phyloP scores from a whole-genome alignment of 1,140 invertebrate species.

The Drosophila jambulina region DNA sequence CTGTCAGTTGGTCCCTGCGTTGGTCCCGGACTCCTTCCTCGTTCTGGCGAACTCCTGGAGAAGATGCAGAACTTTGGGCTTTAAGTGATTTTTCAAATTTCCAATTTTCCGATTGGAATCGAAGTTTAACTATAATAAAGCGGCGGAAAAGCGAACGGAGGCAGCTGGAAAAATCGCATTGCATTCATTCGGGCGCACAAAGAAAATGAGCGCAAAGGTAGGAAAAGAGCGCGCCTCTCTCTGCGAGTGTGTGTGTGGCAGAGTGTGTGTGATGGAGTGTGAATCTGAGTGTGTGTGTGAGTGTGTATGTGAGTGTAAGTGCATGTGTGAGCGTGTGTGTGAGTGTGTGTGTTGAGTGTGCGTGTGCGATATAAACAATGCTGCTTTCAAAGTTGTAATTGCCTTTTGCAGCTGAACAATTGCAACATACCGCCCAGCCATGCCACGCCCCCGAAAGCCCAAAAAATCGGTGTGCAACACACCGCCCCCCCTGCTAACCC shows the following conservation, averaged over 20 bases:
- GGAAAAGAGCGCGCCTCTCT: constrained; percentile 56
- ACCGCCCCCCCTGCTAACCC: neutral
- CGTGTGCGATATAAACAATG: constrained; percentile 15
- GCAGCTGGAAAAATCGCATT: constrained; percentile 50
- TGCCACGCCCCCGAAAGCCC: neutral
- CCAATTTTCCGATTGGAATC: neutral
- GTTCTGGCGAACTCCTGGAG: neutral
- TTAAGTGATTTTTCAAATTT: constrained; percentile 1
- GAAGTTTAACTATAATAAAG: constrained; percentile 12
- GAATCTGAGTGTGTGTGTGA: constrained; percentile 15
- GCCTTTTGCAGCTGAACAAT: constrained; percentile 21
- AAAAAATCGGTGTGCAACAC: neutral
- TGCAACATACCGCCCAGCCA: constrained; percentile 4
- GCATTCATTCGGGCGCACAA: constrained; percentile 77
- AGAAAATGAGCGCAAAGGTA: constrained; percentile 83
- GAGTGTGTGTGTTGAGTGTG: neutral
- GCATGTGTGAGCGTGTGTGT: neutral
- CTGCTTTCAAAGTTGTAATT: constrained; percentile 13
- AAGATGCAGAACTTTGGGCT: constrained; percentile 8
- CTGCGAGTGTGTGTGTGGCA: constrained; percentile 11
- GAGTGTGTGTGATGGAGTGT: neutral
- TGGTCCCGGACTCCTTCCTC: constrained; percentile 12
- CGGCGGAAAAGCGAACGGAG: constrained; percentile 18
- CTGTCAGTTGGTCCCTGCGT: constrained; percentile 23
- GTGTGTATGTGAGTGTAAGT: neutral